phyloP scores from a whole-genome alignment of 2,113 vertebrate species.

The Bubo blakistoni region DNA sequence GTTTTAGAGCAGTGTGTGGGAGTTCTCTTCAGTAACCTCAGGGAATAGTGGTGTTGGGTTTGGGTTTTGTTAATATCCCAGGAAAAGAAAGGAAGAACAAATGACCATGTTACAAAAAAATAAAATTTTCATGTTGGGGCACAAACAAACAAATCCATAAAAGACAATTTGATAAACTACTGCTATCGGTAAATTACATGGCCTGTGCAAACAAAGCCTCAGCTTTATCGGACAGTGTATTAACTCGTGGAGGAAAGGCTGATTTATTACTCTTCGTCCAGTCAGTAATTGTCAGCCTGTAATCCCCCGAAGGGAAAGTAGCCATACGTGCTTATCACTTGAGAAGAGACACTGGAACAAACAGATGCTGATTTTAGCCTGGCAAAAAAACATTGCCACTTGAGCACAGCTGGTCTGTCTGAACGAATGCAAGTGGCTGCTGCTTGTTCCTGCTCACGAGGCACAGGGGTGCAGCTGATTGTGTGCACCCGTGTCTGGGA shows the following conservation, averaged over 20 bases:
- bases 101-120: background rate
- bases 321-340: background rate
- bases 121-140: background rate
- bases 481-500: background rate
- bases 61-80: background rate
- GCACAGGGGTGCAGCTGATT: background rate
- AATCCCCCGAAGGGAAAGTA: background rate
- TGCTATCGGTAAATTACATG: background rate
- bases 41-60: background rate
- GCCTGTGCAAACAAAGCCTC: background rate
- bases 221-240: background rate
- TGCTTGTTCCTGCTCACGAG: background rate
- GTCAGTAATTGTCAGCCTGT: background rate
- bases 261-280: conserved; percentile 9
- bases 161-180: background rate
- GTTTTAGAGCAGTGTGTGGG: background rate
- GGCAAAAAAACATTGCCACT: background rate
- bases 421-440: background rate
- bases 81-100: background rate
- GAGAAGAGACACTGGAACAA: background rate
- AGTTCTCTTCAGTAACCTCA: background rate
- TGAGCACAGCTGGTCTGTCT: background rate
- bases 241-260: background rate
- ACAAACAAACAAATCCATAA: background rate
- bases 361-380: background rate